Evolutionary conservation across 2,888 invertebrate genomes (phyloP).

Genomic region (Yponomeuta sedellus): DNA sequence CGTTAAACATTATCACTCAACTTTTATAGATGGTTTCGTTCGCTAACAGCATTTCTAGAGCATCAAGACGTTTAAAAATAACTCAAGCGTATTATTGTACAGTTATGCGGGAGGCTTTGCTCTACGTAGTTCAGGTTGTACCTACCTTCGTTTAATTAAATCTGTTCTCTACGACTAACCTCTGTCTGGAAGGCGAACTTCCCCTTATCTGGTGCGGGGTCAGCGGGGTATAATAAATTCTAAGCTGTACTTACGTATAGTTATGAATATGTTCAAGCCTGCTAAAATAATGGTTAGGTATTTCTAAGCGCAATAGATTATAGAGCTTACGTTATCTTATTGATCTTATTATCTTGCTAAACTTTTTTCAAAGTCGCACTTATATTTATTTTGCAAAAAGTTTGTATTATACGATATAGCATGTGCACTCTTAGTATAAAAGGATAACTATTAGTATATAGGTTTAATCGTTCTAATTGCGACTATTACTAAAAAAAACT

Average conservation of each 20-base stretch:
- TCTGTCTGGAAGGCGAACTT: constrained; percentile 16
- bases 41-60: neutral
- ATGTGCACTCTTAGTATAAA: no score
- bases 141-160: constrained; percentile 19
- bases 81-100: constrained; percentile 11
- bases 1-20: neutral
- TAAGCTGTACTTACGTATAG: constrained; percentile 5
- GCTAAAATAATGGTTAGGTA: neutral
- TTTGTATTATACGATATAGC: no score
- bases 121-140: constrained; percentile 14
- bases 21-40: neutral
- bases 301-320: neutral
- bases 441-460: no score
- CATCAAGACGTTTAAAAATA: constrained; percentile 2
- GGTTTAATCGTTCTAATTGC: no score
- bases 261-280: neutral
- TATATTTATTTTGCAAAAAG: no score
- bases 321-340: neutral
- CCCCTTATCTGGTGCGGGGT: constrained; percentile 12
- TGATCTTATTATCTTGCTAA: neutral
- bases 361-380: neutral
- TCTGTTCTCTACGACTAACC: constrained; percentile 15
- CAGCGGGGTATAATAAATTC: constrained; percentile 14
- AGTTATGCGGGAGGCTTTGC: constrained; percentile 7
- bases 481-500: no score